phyloP scores from a whole-genome alignment of 2,888 invertebrate genomes.

The Megaustenia siamemsis region DNA sequence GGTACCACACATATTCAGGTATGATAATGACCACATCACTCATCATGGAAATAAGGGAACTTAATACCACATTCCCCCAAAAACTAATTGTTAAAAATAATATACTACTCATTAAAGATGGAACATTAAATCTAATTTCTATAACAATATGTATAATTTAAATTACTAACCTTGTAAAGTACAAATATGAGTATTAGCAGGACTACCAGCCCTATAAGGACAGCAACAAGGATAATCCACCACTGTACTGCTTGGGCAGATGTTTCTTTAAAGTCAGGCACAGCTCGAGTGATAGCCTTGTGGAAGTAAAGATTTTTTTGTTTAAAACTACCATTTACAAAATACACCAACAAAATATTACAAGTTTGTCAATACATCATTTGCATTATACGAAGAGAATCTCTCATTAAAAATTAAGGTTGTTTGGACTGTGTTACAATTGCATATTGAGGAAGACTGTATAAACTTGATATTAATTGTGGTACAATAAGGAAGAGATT shows the following conservation, averaged over 20 bases:
- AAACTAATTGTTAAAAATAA: no score
- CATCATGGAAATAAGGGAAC: no score
- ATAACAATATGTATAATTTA: not conserved
- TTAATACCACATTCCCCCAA: no score
- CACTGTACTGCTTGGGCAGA: slow-evolving; percentile 88
- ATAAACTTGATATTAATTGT: no score
- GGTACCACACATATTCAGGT: no score
- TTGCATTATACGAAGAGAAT: no score
- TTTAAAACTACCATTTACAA: not conserved
- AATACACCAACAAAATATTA: not conserved
- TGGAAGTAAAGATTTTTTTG: slow-evolving; percentile 39
- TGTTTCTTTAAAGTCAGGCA: slow-evolving; percentile 89
- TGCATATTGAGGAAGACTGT: no score
- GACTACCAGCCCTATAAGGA: slow-evolving; percentile 90
- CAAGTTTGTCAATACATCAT: not conserved
- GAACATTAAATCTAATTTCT: not conserved
- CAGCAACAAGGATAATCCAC: slow-evolving; percentile 91
- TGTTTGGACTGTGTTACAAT: no score
- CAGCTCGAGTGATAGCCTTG: slow-evolving; percentile 90
- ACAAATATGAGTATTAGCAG: slow-evolving; percentile 89
- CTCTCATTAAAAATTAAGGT: no score
- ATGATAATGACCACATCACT: no score
- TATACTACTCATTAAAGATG: no score
- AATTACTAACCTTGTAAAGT: slow-evolving; percentile 88
- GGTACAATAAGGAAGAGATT: no score